phyloP scores from a whole-genome alignment of 2,797 vertebrate species.

The Ctenopoma kingsleyae region DNA sequence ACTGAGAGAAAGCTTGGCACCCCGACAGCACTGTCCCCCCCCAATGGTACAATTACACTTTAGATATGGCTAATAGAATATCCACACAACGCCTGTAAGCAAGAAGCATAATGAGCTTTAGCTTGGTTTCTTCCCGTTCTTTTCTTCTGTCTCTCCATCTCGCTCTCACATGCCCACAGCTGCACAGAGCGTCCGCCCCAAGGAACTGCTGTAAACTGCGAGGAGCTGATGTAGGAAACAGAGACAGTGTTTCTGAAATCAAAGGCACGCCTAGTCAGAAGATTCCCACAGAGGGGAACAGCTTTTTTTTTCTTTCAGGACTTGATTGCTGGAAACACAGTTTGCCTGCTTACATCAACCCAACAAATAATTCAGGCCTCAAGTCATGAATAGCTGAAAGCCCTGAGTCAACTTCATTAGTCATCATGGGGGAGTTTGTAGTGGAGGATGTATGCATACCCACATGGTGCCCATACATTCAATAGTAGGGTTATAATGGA shows the following conservation, averaged over 20 bases:
- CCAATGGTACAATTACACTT: conserved; percentile 85
- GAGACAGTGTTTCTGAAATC: conserved; percentile 78
- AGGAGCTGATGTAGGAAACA: conserved; percentile 80
- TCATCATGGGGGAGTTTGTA: conserved; percentile 65
- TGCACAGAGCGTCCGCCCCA: conserved; percentile 71
- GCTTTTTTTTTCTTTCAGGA: conserved; percentile 39
- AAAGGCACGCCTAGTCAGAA: conserved; percentile 77
- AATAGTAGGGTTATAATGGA: conserved; percentile 65
- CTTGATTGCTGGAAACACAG: conserved; percentile 68
- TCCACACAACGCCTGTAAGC: conserved; percentile 81
- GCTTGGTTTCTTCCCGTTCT: conserved; percentile 60
- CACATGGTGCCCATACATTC: conserved; percentile 70
- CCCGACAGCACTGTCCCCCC: conserved; percentile 70
- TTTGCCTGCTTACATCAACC: conserved; percentile 75
- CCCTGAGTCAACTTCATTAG: conserved; percentile 83
- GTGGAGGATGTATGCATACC: conserved; percentile 67
- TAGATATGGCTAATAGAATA: conserved; percentile 86
- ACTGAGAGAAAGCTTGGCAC: conserved; percentile 82
- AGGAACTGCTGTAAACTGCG: conserved; percentile 72
- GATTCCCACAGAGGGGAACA: conserved; percentile 78
- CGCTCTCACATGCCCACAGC: conserved; percentile 70
- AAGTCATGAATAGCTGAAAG: conserved; percentile 80
- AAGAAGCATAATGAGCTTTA: conserved; percentile 79
- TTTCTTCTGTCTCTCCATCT: conserved; percentile 38
- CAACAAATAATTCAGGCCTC: conserved; percentile 77